Percentiles rank a stretch among this genome's conserved stretches.
These are phyloP conservation scores for Diploptera punctata DNA, from an alignment of 2,888 invertebrate species.

Conservation along the genomic window DNA sequence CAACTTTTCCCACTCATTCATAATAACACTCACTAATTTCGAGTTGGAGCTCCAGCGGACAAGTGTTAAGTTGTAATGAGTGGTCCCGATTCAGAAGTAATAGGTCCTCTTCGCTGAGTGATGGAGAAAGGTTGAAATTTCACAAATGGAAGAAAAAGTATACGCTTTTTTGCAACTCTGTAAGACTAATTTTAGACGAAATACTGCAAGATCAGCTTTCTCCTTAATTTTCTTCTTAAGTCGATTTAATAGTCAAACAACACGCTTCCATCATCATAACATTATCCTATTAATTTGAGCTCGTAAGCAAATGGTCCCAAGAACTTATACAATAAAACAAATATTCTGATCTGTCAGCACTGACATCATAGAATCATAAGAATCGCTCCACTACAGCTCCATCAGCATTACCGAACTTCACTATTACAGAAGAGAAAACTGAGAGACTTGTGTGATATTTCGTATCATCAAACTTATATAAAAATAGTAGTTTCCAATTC, in stretches of 20 bases:
- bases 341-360: slow-evolving; percentile 43
- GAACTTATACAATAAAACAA: slow-evolving; percentile 36
- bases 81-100: too few species aligned
- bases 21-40: too few species aligned
- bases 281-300: background rate
- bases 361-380: background rate
- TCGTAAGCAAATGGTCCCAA: background rate
- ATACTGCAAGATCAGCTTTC: slow-evolving; percentile 41
- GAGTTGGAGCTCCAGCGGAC: too few species aligned
- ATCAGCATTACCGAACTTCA: slow-evolving; percentile 22
- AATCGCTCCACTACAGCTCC: background rate
- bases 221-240: slow-evolving; percentile 43
- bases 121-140: slow-evolving; percentile 28
- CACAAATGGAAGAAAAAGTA: slow-evolving; percentile 44
- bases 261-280: slow-evolving; percentile 45
- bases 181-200: slow-evolving; percentile 43
- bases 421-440: slow-evolving; percentile 4
- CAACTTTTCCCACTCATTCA: too few species aligned
- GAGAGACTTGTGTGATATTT: slow-evolving; percentile 1
- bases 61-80: too few species aligned
- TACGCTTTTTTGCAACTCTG: slow-evolving; percentile 39
- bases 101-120: too few species aligned
- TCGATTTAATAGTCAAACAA: too few species aligned
- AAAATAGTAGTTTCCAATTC: slow-evolving; percentile 35
- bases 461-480: slow-evolving; percentile 40